Evolutionary conservation across 2,113 vertebrate species (phyloP).

Genomic region (Marmota flaviventris): DNA sequence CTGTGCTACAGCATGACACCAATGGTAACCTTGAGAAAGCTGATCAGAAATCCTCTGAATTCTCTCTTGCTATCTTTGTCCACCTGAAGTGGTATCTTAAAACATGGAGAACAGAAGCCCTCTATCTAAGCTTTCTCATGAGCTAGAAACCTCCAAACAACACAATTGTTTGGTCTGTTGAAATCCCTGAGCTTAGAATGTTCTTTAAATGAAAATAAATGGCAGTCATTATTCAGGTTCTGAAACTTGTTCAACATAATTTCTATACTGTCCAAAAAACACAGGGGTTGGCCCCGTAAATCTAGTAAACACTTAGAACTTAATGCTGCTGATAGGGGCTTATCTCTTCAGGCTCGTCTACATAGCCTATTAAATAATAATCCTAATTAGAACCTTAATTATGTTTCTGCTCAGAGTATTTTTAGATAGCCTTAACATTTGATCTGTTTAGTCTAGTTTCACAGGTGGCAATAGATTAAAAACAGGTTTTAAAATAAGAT

Average conservation of each 20-base stretch:
- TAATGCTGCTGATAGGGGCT: constrained; percentile 80
- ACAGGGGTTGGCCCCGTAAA: constrained; percentile 74
- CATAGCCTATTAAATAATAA: constrained; percentile 82
- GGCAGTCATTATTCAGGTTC: constrained; percentile 63
- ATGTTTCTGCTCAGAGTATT: constrained; percentile 85
- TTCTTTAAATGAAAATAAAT: constrained; percentile 73
- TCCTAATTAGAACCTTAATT: constrained; percentile 86
- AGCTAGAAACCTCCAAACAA: neutral
- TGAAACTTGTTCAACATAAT: constrained; percentile 72
- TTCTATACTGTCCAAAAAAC: constrained; percentile 77
- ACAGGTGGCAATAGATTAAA: constrained; percentile 89
- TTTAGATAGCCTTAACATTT: constrained; percentile 87
- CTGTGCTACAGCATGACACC: neutral
- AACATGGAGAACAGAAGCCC: neutral
- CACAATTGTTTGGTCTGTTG: constrained; percentile 38
- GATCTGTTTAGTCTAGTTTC: constrained; percentile 89
- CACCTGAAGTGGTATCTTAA: neutral
- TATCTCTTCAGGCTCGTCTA: constrained; percentile 83
- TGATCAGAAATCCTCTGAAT: neutral
- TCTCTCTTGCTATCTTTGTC: neutral
- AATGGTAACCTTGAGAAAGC: neutral
- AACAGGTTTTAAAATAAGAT: constrained; percentile 87
- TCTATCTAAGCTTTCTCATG: neutral
- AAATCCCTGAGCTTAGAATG: neutral
- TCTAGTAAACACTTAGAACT: constrained; percentile 83